phyloP scores from a whole-genome alignment of 2,888 invertebrate species.

The Campaea margaritaria region DNA sequence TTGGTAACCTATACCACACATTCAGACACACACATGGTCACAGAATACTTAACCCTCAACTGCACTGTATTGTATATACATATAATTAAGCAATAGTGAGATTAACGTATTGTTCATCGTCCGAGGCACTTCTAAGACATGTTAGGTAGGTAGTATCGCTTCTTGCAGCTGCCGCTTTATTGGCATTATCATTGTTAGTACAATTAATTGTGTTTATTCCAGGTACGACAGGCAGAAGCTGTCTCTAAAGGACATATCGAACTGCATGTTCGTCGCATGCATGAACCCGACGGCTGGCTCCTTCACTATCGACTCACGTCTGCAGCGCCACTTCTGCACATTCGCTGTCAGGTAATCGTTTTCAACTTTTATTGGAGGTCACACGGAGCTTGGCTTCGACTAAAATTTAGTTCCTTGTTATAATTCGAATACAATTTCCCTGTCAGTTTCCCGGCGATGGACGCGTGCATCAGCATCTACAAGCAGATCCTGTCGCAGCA shows the following conservation, averaged over 20 bases:
- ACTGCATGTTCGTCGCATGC: conserved; percentile 96
- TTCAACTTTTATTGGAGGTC: not conserved
- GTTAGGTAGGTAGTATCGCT: no score
- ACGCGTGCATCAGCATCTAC: conserved; percentile 94
- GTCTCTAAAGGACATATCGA: conserved; percentile 94
- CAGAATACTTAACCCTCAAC: no score
- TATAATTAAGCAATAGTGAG: no score
- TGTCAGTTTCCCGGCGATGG: conserved; percentile 91
- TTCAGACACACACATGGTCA: no score
- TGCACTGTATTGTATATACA: no score
- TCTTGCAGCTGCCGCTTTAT: no score
- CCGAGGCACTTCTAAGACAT: no score
- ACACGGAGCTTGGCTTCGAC: no score
- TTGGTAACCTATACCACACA: conserved; percentile 89
- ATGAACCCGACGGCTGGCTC: conserved; percentile 99
- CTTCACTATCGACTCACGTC: conserved; percentile 95
- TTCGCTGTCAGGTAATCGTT: conserved; percentile 90
- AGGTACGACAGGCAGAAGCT: conserved; percentile 95
- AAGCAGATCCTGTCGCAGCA: conserved; percentile 93
- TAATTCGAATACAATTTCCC: not conserved
- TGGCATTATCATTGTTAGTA: no score
- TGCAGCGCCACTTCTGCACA: conserved; percentile 95
- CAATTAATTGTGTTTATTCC: not conserved
- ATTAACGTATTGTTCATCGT: no score
- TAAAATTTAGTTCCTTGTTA: not conserved